Conservation (phyloP, 2,888 invertebrate species). For the Nomada flava region DNA sequence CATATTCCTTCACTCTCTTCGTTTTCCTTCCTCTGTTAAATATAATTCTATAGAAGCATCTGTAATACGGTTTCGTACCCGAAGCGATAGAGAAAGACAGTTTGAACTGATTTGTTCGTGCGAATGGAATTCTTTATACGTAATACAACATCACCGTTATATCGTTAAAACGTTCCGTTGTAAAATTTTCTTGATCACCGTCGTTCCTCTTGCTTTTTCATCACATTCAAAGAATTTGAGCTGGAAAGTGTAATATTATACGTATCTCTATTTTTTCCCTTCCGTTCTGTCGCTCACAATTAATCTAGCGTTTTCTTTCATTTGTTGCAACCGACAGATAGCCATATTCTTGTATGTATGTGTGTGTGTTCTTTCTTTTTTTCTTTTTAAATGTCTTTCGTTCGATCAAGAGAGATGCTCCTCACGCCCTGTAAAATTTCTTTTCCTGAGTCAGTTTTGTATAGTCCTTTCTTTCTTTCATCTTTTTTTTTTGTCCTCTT, state of each 20-base stretch:
- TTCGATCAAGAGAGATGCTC: constrained; percentile 49
- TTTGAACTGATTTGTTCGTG: constrained; percentile 21
- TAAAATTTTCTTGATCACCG: constrained; percentile 21
- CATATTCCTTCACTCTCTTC: neutral
- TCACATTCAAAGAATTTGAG: constrained; percentile 32
- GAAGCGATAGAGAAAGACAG: constrained; percentile 47
- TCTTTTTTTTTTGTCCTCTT: neutral
- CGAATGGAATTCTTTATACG: neutral
- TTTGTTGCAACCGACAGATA: constrained; percentile 35
- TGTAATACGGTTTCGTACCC: constrained; percentile 58
- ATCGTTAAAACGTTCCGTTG: constrained; percentile 17
- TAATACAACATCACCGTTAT: neutral
- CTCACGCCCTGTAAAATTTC: constrained; percentile 72
- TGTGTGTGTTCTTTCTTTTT: neutral
- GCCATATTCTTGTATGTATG: constrained; percentile 22
- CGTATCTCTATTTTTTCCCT: constrained; percentile 5
- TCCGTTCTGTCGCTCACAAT: neutral
- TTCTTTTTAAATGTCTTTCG: constrained; percentile 27
- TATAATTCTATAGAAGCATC: constrained; percentile 42
- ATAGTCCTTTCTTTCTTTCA: constrained; percentile 5
- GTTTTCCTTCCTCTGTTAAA: neutral
- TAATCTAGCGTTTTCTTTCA: constrained; percentile 52
- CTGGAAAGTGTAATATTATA: constrained; percentile 34
- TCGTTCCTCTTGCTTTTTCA: neutral
- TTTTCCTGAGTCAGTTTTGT: constrained; percentile 77